Base-by-base conservation (phyloP, 2,113 vertebrate species). In the Oplegnathus fasciatus region DNA sequence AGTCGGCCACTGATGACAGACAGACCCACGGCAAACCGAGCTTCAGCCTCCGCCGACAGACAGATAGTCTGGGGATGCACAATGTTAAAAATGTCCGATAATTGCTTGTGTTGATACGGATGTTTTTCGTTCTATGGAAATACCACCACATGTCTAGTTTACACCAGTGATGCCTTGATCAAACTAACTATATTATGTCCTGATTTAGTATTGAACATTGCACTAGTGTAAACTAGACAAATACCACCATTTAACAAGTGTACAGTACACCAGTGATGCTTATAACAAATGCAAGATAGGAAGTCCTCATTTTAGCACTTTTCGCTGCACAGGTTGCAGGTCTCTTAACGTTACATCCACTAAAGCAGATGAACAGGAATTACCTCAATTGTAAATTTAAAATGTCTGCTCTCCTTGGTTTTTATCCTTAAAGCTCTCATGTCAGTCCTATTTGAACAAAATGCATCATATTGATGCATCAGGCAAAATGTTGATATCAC, bases 1-100 rank as follows among this genome's bases (percentile, higher is more conserved):
- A 34, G 75, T 80, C 48, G 75, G 60, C 17, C 62, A 68, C 28
- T 74, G 84, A 54, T 50, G 22, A 79, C 65, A 7, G 30, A 70
- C 55, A 37, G 75, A 60, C 62, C 67, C 30, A 6, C 54, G 4
- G 8, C 40, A 68, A 17, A 42, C 44, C 3, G 4, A 11, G 37
- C 32, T 24, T 18, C 50, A 62, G 40, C 44, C 37, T 72, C 28
- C 1, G 24, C 0, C 20, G 14, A 64, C 46, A 22, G 48, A 54
- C 28, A n/a, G n/a, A 5, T 4, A 52, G 26, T 69, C 10, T 28
- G 26, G n/a, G 28, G 68, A 52, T 75, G 62, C 44, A 50, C 20
- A 6, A 1, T 67, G 20, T 18, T 48, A 4, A 82, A 64, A 3
- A 28, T 24, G 0, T 0, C 9, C 6, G 2, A 20, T 26, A 5